Evolutionary conservation across 2,797 vertebrate genomes (phyloP), one percentile per base, ranked within the genome.

Genomic region (Psittacula derbiana): DNA sequence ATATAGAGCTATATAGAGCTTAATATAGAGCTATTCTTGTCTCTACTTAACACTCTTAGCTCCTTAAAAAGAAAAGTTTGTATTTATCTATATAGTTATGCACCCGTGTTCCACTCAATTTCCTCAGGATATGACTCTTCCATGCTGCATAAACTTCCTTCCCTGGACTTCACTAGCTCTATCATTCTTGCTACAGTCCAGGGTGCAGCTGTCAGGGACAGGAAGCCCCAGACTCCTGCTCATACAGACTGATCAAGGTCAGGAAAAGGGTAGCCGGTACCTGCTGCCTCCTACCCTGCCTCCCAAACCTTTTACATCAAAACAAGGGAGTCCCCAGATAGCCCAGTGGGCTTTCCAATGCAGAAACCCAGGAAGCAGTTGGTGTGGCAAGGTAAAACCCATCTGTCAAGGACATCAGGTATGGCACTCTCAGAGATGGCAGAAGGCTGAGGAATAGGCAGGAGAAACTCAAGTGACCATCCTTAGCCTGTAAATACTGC

Each of bases 141-240:
- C 71, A 87, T 58, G 52, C 83, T 80, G 83, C 93, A 95, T 95
- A 96, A 96, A 95, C 90, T 95, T 96, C 94, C 94, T 96, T 93
- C 86, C 83, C 74, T 92, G 90, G 64, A 73, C 71, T 93, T 84
- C 74, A 96, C 70, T 31, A 71, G 66, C 71, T 85, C 92, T 50
- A 60, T 94, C 94, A 93, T 84, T 95, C 84, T 79, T 94, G 80
- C 82, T 94, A 40, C 90, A 86, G 83, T 80, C 80, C 83, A 96
- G 83, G 67, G 82, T 81, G 82, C 95, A 96, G 92, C 90, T 96
- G 90, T 92, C 83, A 86, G 38, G 38, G 33, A 74, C 91, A 96
- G 90, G 93, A 96, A 96, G 90, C 88, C 80, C 57, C 14, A 33
- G 92, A 16, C 67, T 83, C 33, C 78, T 78, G 83, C 88, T 94